Percentiles rank a stretch among this genome's conserved stretches.
Evolutionary conservation across 2,113 vertebrate genomes (phyloP).

Genomic region (Recurvirostra avosetta): DNA sequence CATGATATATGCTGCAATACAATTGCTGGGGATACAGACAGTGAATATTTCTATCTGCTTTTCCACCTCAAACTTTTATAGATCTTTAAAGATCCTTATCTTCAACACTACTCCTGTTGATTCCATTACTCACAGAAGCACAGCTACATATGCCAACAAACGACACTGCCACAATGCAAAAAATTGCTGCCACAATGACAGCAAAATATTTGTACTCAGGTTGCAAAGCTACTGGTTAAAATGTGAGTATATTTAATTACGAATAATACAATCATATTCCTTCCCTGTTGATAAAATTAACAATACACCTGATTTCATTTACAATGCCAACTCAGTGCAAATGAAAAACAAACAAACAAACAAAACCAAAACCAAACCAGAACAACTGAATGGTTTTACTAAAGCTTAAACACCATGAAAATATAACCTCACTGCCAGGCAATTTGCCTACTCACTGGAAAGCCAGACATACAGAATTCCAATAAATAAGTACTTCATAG

Average conservation of each 20-base stretch:
- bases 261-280: not conserved
- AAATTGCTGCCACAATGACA: not conserved
- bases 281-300: not conserved
- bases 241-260: not conserved
- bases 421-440: not conserved
- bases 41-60: not conserved
- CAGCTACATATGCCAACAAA: not conserved
- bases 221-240: not conserved
- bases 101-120: not conserved
- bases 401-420: not conserved
- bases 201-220: not conserved
- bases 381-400: not conserved
- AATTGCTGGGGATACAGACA: not conserved
- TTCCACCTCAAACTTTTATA: not conserved
- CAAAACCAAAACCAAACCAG: not conserved
- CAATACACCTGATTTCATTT: not conserved
- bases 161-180: not conserved
- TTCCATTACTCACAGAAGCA: not conserved
- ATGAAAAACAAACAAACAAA: no score
- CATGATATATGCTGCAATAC: fast-evolving
- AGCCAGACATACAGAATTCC: not conserved
- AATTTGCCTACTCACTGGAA: not conserved
- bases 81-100: not conserved
- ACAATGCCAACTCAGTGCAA: not conserved
- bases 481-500: not conserved